Evolutionary conservation across 2,113 vertebrate genomes (phyloP).

Genomic region (Epinephelus fuscoguttatus): DNA sequence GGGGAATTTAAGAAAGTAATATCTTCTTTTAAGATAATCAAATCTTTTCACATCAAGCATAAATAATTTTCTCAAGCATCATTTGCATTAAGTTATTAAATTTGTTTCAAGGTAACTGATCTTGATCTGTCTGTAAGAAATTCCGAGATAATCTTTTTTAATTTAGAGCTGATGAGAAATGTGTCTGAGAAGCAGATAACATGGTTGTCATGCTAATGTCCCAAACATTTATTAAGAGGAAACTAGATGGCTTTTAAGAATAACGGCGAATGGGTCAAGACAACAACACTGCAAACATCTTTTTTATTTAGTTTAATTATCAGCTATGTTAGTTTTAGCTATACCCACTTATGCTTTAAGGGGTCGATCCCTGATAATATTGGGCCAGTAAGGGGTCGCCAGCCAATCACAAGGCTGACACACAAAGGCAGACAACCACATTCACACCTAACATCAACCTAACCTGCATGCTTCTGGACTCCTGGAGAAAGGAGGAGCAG

Average conservation of each 20-base stretch:
- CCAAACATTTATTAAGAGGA: background rate
- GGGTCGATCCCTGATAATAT: background rate
- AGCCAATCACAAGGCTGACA: background rate
- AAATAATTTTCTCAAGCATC: constrained; percentile 25
- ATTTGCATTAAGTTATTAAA: constrained; percentile 44
- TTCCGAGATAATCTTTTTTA: constrained; percentile 37
- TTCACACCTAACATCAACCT: background rate
- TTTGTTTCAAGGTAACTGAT: constrained; percentile 38
- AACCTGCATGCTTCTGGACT: background rate
- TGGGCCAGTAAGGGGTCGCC: background rate
- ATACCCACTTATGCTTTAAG: background rate
- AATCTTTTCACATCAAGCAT: constrained; percentile 25
- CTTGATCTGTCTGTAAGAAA: constrained; percentile 17
- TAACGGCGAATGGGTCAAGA: background rate
- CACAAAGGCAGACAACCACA: background rate
- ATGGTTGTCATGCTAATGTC: constrained; percentile 13
- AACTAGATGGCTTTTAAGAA: background rate
- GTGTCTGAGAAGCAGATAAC: constrained; percentile 4
- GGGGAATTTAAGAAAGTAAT: background rate
- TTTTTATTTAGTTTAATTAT: background rate
- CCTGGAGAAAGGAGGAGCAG: too few relatives aligned
- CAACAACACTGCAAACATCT: background rate
- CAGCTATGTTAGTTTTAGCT: background rate
- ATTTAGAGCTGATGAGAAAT: constrained; percentile 38
- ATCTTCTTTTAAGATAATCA: constrained; percentile 1